Base-by-base conservation (phyloP, 2,113 vertebrate genomes). In the Micronycteris hirsuta region DNA sequence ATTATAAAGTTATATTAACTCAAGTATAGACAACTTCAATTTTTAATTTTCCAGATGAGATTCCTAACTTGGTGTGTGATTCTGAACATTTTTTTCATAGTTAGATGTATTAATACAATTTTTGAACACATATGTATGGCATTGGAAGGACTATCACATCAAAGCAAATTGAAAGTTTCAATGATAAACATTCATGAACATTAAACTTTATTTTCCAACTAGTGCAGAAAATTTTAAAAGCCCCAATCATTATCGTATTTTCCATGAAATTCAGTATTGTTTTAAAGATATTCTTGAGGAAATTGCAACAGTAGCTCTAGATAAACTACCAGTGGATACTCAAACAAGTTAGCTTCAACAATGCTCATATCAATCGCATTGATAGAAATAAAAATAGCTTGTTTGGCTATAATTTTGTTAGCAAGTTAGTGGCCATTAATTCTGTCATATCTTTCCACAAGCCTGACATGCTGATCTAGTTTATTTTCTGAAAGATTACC, bases 261-360 rank as follows among this genome's bases (percentile, higher is more conserved):
- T 67, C 41, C 38, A 67, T 41, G 67, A 94, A 89, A 92, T 87
- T 97, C 43, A 45, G 8, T 65, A 56, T 82, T 90, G 4, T 86
- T 85, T 93, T 86, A 86, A 96, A 67, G 56, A 91, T 77, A 89
- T 33, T 89, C 70, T 76, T 91, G 36, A 92, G 24, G 38, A 52
- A 88, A 90, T 41, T 82, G 38, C 41, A 94, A 41, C 78, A 80
- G 63, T 41, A 86, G 20, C 14, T 97, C 67, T 86, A 83, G 22
- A 77, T 95, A 94, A 96, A 92, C 90, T 86, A 77, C 52, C n/a
- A 93, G 17, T 81, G 83, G 7, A 49, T 96, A 82, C 70, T 91
- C n/a, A 92, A 92, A 89, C 31, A 95, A 68, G 14, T 94, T 93
- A 71, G 13, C 71, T 78, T 86, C 89, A 87, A 82, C 45, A 94